A percentile compares a stretch with the other conserved stretches of the same genome.
Conservation (phyloP, 2,113 vertebrate genomes). For the Urocynchramus pylzowi region DNA sequence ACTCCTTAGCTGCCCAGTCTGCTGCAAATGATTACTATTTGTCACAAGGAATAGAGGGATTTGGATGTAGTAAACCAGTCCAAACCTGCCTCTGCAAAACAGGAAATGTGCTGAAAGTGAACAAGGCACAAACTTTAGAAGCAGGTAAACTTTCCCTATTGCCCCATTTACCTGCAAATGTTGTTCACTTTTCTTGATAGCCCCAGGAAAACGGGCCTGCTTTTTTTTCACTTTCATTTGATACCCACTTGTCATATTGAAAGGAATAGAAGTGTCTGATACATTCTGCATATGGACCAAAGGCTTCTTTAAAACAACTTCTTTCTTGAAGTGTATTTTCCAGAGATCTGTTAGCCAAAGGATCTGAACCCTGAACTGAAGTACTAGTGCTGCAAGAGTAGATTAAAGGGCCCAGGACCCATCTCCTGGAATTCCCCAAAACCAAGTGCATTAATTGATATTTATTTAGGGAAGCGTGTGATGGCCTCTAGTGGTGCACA, state of each 20-base stretch:
- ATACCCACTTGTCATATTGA: not conserved
- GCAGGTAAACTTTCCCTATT: not conserved
- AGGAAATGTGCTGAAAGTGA: not conserved
- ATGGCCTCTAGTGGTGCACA: slow-evolving; percentile 27
- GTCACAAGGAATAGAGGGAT: not conserved
- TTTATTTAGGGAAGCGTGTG: slow-evolving; percentile 24
- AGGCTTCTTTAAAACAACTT: not conserved
- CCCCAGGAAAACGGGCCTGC: rapidly evolving
- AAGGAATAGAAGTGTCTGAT: not conserved
- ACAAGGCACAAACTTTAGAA: not conserved
- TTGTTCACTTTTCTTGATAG: not conserved
- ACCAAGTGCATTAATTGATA: not conserved
- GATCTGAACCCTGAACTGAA: not conserved
- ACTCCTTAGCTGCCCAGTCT: not conserved
- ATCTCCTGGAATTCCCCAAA: not conserved
- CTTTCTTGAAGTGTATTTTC: not conserved
- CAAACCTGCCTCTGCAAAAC: not conserved
- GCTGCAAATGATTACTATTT: not conserved
- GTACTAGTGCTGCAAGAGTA: not conserved
- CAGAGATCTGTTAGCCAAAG: not conserved
- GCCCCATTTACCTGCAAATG: not conserved
- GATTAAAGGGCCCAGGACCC: not conserved
- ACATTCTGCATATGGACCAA: not conserved
- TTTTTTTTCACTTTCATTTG: not conserved
- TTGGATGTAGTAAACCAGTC: not conserved